phyloP scores from a whole-genome alignment of 1,140 invertebrate genomes.

The Caenorhabditis brenneri region DNA sequence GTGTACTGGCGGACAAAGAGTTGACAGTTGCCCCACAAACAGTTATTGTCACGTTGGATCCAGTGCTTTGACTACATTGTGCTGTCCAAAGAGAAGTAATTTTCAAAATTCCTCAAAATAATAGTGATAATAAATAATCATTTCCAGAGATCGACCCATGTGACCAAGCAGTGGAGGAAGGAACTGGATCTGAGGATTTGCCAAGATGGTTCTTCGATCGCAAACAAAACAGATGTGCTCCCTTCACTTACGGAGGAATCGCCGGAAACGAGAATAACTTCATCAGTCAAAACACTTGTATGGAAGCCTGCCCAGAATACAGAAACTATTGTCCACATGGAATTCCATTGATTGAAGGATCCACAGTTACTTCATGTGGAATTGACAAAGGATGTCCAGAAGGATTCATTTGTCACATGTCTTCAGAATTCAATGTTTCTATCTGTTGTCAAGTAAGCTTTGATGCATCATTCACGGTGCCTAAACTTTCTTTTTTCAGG shows the following conservation, averaged over 20 bases:
- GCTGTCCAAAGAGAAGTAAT: constrained; percentile 61
- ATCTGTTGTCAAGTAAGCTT: constrained; percentile 66
- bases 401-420: constrained; percentile 69
- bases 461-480: neutral
- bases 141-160: constrained; percentile 60
- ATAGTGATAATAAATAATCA: neutral
- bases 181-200: constrained; percentile 58
- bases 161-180: constrained; percentile 61
- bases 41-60: constrained; percentile 66
- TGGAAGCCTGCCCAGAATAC: constrained; percentile 62
- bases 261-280: constrained; percentile 65
- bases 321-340: constrained; percentile 68
- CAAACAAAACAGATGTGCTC: constrained; percentile 48
- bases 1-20: constrained; percentile 60
- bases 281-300: constrained; percentile 57
- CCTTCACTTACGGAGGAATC: constrained; percentile 59
- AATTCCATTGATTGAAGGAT: constrained; percentile 60
- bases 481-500: constrained; percentile 47
- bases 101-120: neutral
- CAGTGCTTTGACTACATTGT: constrained; percentile 60
- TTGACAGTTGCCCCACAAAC: constrained; percentile 60
- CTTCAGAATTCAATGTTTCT: constrained; percentile 61
- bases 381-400: constrained; percentile 66
- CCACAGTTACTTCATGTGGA: constrained; percentile 61
- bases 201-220: constrained; percentile 66